Base-by-base conservation (phyloP, 35 echinoderm and acorn worm genomes). In the Heliocidaris erythrogramma region DNA sequence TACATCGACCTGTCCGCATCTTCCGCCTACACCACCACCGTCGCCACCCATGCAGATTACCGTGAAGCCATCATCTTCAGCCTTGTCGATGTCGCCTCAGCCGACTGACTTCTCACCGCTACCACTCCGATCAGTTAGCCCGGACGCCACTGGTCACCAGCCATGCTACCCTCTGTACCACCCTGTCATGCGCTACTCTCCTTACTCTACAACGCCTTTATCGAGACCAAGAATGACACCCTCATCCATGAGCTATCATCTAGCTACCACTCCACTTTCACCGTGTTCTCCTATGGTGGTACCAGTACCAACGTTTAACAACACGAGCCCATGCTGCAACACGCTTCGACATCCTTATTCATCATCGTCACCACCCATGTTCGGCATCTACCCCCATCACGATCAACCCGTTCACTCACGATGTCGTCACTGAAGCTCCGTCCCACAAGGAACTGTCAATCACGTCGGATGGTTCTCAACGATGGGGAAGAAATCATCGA, bases 1-100 rank as follows among this genome's bases (percentile, higher is more conserved):
- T 88, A 69, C 60, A 69, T 69, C 60, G 14, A 27, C 60, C 60
- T 69, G 60, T 69, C 30, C 86, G 9, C 35, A 88, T 17, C 86
- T 88, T 32, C 86, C 86, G 35, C 86, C 86, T 32, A 88, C 86
- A 14, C 86, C 86, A 48, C 86, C 86, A 35, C 30, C 86, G 86
- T 35, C 86, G 35, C 86, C 86, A 35, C 31, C 3, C 31, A 35
- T 48, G 86, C 30, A 42, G 35, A 42, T 3, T 42, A 3, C 35
- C 35, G 35, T 42, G 35, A 42, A 31, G 27, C 30, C 86, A 32
- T 48, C 30, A 32, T 88, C 86, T 2, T 2, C 10, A 13, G 30
- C 86, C 0, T 12, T 88, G 86, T 88, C 86, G 47, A 13, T 48
- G 13, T 32, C 86, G 13, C 86, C 86, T 48, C 9, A 35, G 47